A percentile compares a stretch with the other conserved stretches of the same genome.
Evolutionary conservation across 1,140 invertebrate species (phyloP).

Genomic region (Daktulosphaira vitifoliae): DNA sequence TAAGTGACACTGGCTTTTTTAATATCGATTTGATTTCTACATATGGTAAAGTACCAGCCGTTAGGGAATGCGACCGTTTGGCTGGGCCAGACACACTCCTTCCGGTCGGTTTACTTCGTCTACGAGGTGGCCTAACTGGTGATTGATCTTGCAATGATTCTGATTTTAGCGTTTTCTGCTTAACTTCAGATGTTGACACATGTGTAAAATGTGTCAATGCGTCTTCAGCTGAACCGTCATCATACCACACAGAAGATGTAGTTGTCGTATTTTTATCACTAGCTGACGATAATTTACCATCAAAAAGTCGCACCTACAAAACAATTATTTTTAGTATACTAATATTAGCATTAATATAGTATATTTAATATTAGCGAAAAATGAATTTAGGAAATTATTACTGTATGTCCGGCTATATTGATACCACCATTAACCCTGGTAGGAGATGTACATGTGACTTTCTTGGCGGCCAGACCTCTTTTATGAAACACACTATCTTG

Average conservation of each 20-base stretch:
- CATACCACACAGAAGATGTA: slow-evolving; percentile 19
- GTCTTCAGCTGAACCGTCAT: slow-evolving; percentile 3
- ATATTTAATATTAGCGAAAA: no score
- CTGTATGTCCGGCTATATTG: slow-evolving; percentile 45
- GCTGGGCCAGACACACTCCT: background rate
- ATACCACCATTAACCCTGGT: slow-evolving; percentile 42
- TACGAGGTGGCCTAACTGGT: slow-evolving; percentile 12
- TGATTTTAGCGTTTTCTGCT: background rate
- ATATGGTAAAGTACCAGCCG: background rate
- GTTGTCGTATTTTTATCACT: slow-evolving; percentile 39
- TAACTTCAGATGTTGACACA: no score
- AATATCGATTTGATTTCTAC: slow-evolving; percentile 54
- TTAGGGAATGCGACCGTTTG: slow-evolving; percentile 34
- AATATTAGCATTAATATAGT: no score
- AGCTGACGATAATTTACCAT: slow-evolving; percentile 42
- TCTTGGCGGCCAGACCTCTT: slow-evolving; percentile 3
- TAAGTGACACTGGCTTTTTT: slow-evolving; percentile 50
- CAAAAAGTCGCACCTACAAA: slow-evolving; percentile 8
- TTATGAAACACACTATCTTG: slow-evolving; percentile 24
- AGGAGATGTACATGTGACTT: slow-evolving; percentile 37
- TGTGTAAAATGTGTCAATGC: no score
- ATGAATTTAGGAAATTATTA: no score
- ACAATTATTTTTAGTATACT: no score
- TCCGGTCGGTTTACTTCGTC: background rate
- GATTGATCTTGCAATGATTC: background rate